These are phyloP conservation scores for Steinernema feltiae DNA, from an alignment of 1,140 invertebrate species.

Conservation along the genomic window DNA sequence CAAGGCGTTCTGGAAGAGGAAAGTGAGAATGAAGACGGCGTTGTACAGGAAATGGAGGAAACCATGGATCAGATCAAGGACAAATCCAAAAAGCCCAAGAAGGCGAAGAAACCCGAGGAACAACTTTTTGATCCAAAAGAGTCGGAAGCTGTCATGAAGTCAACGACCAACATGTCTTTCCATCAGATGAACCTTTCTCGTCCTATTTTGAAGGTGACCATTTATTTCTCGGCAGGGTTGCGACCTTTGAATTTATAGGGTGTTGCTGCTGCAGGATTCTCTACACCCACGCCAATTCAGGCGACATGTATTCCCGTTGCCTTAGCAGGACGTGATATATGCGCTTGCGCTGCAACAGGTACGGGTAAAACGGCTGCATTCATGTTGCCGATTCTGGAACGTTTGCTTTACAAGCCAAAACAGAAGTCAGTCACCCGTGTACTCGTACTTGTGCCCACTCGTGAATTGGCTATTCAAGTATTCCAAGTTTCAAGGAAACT, in stretches of 20 bases:
- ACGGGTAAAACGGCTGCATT: slow-evolving; percentile 98
- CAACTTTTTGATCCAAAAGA: slow-evolving; percentile 82
- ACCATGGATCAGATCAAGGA: slow-evolving; percentile 9
- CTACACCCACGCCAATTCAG: slow-evolving; percentile 92
- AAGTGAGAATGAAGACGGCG: neutral
- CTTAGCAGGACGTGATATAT: slow-evolving; percentile 79
- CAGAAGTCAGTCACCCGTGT: slow-evolving; percentile 72
- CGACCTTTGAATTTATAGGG: slow-evolving; percentile 63
- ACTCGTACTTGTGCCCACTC: slow-evolving; percentile 85
- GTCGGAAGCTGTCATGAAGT: slow-evolving; percentile 65
- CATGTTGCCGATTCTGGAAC: slow-evolving; percentile 90
- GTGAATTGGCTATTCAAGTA: slow-evolving; percentile 75
- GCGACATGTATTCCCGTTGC: slow-evolving; percentile 86
- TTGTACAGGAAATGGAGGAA: neutral
- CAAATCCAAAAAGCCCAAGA: neutral
- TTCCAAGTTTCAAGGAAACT: slow-evolving; percentile 76
- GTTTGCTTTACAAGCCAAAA: slow-evolving; percentile 71
- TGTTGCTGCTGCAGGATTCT: slow-evolving; percentile 76
- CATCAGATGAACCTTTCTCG: slow-evolving; percentile 53
- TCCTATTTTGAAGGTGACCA: slow-evolving; percentile 52
- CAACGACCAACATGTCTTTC: slow-evolving; percentile 30
- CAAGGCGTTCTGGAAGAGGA: neutral
- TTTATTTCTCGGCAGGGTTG: slow-evolving; percentile 1
- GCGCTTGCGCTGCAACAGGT: slow-evolving; percentile 91
- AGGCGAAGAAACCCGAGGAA: slow-evolving; percentile 20